Conservation (phyloP, 2,888 invertebrate species). For the Xylota sylvarum region DNA sequence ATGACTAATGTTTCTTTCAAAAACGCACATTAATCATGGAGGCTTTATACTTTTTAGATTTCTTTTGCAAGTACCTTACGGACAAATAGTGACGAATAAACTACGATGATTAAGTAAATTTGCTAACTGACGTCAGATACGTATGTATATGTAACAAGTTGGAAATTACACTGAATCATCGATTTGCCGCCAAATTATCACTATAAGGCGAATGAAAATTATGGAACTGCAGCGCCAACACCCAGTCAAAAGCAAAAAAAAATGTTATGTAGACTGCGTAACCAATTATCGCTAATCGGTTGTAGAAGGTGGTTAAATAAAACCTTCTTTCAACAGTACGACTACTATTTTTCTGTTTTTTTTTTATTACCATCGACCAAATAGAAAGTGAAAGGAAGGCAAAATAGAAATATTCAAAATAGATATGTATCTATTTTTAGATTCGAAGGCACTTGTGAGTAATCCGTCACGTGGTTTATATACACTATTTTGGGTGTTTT, state of each 20-base stretch:
- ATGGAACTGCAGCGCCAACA: constrained; percentile 24
- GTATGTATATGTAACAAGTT: not conserved
- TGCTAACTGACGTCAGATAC: not conserved
- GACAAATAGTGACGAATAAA: not conserved
- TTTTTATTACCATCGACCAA: not conserved
- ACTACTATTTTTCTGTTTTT: not conserved
- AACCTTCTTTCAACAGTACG: not conserved
- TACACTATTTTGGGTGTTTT: not conserved
- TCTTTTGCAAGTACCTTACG: not conserved
- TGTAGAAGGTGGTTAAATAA: constrained; percentile 3
- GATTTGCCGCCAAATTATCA: constrained; percentile 4
- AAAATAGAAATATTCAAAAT: constrained; percentile 9
- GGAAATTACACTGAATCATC: constrained; percentile 12
- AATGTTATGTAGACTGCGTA: not conserved
- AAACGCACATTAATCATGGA: too few relatives aligned
- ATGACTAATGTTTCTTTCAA: too few relatives aligned
- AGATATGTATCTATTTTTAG: constrained; percentile 4
- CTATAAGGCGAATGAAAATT: not conserved
- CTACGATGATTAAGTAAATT: constrained; percentile 7
- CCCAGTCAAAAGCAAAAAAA: not conserved
- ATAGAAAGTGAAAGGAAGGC: constrained; percentile 18
- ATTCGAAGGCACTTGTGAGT: not conserved
- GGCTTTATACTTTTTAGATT: too few relatives aligned
- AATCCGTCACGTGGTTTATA: constrained; percentile 1
- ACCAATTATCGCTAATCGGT: constrained; percentile 3